Percentiles rank a stretch among this genome's conserved stretches.
phyloP scores from a whole-genome alignment of 2,888 invertebrate genomes.

The Eristalis tenax region DNA sequence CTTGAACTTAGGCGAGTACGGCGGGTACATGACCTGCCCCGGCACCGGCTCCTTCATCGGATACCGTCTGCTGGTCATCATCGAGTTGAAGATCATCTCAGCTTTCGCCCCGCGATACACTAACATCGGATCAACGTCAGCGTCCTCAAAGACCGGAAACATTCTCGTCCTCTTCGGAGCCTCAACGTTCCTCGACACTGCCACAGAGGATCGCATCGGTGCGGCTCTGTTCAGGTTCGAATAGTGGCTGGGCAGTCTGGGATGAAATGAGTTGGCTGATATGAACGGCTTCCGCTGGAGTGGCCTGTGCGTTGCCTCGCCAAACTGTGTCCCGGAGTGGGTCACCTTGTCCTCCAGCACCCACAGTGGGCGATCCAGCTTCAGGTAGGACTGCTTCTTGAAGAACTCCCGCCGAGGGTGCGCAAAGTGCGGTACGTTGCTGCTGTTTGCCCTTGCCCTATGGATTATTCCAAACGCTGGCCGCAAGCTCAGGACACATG shows the following conservation, averaged over 20 bases:
- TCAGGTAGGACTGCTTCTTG: constrained; percentile 73
- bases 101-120: constrained; percentile 78
- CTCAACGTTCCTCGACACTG: constrained; percentile 50
- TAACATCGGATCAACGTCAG: constrained; percentile 74
- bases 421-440: constrained; percentile 17
- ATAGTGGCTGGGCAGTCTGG: constrained; percentile 75
- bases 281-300: constrained; percentile 19
- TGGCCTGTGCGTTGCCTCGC: constrained; percentile 1
- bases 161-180: constrained; percentile 73
- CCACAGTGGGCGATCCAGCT: constrained; percentile 77
- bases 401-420: constrained; percentile 39
- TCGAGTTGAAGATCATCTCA: constrained; percentile 78
- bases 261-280: constrained; percentile 28
- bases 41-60: constrained; percentile 80
- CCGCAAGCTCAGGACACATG: background rate
- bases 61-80: constrained; percentile 77
- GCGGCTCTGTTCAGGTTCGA: constrained; percentile 33
- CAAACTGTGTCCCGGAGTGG: constrained; percentile 61
- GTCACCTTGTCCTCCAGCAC: constrained; percentile 76
- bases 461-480: background rate
- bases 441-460: background rate
- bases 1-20: constrained; percentile 76
- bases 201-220: background rate
- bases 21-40: constrained; percentile 79
- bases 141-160: constrained; percentile 73